phyloP scores from a whole-genome alignment of 2,797 vertebrate genomes.

The Lemur catta region DNA sequence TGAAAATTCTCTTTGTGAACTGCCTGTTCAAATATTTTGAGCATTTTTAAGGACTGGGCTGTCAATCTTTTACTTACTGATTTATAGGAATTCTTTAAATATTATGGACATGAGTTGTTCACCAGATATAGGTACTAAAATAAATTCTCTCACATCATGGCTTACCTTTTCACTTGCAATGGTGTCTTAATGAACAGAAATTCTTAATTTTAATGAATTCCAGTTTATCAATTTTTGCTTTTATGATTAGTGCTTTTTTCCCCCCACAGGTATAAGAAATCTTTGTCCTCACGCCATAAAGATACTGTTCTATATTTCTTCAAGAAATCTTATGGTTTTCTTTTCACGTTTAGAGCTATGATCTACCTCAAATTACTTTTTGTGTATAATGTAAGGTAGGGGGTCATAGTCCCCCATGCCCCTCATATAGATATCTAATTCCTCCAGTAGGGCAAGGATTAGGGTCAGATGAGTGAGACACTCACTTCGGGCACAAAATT shows the following conservation, averaged over 20 bases:
- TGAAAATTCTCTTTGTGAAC: not conserved
- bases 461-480: not conserved
- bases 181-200: not conserved
- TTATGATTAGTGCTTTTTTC: not conserved
- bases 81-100: constrained; percentile 14
- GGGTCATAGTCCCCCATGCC: not conserved
- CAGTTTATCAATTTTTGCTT: not conserved
- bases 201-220: constrained; percentile 22
- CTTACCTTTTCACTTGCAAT: not conserved
- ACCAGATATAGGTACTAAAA: not conserved
- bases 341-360: not conserved
- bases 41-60: not conserved
- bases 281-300: not conserved
- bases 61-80: not conserved
- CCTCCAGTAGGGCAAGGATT: not conserved
- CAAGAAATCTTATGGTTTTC: not conserved
- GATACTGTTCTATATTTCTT: not conserved
- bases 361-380: not conserved
- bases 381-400: not conserved
- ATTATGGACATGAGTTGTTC: not conserved
- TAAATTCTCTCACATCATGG: not conserved
- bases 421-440: not conserved
- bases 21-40: not conserved
- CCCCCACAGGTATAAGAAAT: not conserved
- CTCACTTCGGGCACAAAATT: not conserved